Conservation (phyloP, 2,113 vertebrate genomes). For the Cyphomyrus discorhynchus region DNA sequence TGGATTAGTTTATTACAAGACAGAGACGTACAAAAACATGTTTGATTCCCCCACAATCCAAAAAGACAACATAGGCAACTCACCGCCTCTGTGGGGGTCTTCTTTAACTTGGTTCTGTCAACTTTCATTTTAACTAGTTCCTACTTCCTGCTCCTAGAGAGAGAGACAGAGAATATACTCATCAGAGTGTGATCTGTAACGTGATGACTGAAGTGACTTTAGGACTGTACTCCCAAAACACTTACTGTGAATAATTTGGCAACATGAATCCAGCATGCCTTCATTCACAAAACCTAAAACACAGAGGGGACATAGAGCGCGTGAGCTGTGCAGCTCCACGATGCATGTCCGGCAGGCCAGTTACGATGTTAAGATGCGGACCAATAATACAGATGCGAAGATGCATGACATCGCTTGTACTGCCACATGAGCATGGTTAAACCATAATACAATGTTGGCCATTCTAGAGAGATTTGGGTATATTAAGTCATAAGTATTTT, state of each 20-base stretch:
- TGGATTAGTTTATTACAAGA: slow-evolving; percentile 12
- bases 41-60: not conserved
- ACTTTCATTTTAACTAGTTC: slow-evolving; percentile 84
- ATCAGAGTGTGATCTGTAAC: not conserved
- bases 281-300: slow-evolving; percentile 53
- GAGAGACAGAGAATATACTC: slow-evolving; percentile 22
- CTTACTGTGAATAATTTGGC: slow-evolving; percentile 61
- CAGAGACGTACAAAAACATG: not conserved
- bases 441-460: not conserved
- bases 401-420: not conserved
- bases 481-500: not conserved
- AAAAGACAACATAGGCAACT: slow-evolving; percentile 39
- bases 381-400: not conserved
- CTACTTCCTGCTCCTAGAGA: slow-evolving; percentile 59
- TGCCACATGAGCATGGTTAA: not conserved
- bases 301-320: slow-evolving; percentile 1
- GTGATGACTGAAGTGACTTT: not conserved
- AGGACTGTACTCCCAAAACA: slow-evolving; percentile 22
- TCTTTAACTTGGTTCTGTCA: slow-evolving; percentile 92
- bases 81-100: slow-evolving; percentile 92
- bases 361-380: not conserved
- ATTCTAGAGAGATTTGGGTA: not conserved
- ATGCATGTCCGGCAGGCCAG: not conserved
- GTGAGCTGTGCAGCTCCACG: not conserved
- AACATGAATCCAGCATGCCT: slow-evolving; percentile 60